Evolutionary conservation across 2,888 invertebrate genomes (phyloP).

Genomic region (Acanthosepion lycidas): DNA sequence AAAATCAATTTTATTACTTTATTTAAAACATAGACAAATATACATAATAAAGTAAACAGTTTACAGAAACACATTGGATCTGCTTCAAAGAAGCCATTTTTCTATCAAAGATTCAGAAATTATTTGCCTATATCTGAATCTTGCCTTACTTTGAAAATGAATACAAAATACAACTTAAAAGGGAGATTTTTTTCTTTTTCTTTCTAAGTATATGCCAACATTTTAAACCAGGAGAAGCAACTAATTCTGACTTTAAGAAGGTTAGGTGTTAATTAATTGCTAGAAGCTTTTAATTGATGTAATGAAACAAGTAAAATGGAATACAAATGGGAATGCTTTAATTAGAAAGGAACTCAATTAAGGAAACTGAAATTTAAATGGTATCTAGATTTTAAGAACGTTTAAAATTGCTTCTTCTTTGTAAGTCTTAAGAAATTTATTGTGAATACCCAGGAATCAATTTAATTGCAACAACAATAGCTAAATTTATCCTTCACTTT

Average conservation of each 20-base stretch:
- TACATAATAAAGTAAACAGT: too few relatives aligned
- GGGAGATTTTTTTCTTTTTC: background rate
- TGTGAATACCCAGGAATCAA: background rate
- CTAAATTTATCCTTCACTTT: background rate
- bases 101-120: background rate
- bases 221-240: background rate
- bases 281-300: background rate
- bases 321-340: background rate
- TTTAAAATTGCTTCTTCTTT: background rate
- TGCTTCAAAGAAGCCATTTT: background rate
- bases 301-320: background rate
- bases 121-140: background rate
- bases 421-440: too few relatives aligned
- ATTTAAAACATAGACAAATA: too few relatives aligned
- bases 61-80: too few relatives aligned
- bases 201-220: background rate
- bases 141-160: background rate
- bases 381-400: background rate
- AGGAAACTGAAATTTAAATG: constrained; percentile 18
- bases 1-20: too few relatives aligned
- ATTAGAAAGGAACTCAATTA: background rate
- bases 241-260: background rate
- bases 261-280: background rate
- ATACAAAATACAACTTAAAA: background rate
- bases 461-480: background rate